Base-by-base conservation (phyloP, 2,888 invertebrate species). In the Carpatolechia fugitivella region DNA sequence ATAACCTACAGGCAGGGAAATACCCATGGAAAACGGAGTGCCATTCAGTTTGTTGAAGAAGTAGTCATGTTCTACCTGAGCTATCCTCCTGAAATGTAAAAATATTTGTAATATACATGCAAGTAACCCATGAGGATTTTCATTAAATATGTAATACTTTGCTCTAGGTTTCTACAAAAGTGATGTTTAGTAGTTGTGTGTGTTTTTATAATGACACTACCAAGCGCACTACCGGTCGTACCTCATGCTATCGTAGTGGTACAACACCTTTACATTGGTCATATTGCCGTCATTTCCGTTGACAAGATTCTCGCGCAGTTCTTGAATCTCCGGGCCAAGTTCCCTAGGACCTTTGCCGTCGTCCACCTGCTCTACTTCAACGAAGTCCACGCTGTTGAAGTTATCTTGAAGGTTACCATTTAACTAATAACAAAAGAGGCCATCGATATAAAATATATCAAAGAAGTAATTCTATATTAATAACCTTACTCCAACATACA, bases 321-420 rank as follows among this genome's bases (percentile, higher is more conserved):
- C 57, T 55, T 85, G 76, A 55, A 95, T 91, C 57, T 91, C 80
- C 0, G 91, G 85, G 2, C 93, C 92, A 0, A 94, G 91, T 62
- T 92, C 92, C 54, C 97, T 91, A 0, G 95, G 93, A 0, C 90
- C 92, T 51, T 92, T 90, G 1, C 93, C 92, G 61, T 93, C 92
- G 68, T 95, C 94, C 20, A 96, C 92, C 62, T 98, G 95, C 79
- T 99, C 99, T 5, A 99, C 95, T 86, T 99, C 99, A 1, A 96
- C 94, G 56, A 99, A 92, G 83, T 99, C 99, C 33, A 99, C 95
- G 78, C 98, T 98, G 84, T 98, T 98, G 87, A 97, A 99, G 80
- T 98, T 98, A n/a, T 94, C 93, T 85, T 97, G 98, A 55, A 96
- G 86, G 49, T 91, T 84, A 33, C 92, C 92, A 64, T 93, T 91